These are phyloP conservation scores for Burhinus bistriatus DNA, from an alignment of 2,113 vertebrate species.

Conservation along the genomic window DNA sequence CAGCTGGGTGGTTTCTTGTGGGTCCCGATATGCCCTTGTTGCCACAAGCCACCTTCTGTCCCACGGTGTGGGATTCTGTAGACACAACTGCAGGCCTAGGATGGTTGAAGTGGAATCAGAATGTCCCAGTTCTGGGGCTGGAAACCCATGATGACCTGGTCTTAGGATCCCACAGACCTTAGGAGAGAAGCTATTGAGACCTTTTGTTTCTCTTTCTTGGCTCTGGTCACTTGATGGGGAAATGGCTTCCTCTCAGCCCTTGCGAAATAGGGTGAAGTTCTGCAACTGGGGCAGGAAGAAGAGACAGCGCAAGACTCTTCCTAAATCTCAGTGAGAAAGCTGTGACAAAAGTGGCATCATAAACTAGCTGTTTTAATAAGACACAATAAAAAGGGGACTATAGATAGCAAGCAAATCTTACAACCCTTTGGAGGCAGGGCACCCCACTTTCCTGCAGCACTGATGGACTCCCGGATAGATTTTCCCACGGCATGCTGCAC, in stretches of 20 bases:
- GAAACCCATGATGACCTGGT: fast-evolving
- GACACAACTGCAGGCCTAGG: neutral
- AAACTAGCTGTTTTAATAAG: neutral
- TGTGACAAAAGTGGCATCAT: neutral
- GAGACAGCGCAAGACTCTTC: neutral
- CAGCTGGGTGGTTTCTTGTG: neutral
- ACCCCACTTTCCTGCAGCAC: neutral
- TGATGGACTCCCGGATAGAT: neutral
- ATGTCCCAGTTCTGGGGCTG: neutral
- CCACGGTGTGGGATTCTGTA: neutral
- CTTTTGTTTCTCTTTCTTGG: neutral
- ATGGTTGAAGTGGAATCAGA: neutral
- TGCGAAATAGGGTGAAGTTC: neutral
- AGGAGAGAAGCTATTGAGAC: neutral
- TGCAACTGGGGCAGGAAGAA: neutral
- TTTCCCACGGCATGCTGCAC: fast-evolving
- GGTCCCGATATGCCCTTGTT: neutral
- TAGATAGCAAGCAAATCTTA: neutral
- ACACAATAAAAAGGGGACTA: neutral
- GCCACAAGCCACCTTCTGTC: neutral
- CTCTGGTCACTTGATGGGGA: neutral
- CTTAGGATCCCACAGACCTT: neutral
- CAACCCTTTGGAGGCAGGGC: neutral
- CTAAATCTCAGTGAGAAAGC: neutral
- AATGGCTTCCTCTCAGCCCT: neutral